Percentiles rank a stretch among this genome's conserved stretches.
phyloP scores from a whole-genome alignment of 2,797 vertebrate genomes.

The Hemibagrus guttatus region DNA sequence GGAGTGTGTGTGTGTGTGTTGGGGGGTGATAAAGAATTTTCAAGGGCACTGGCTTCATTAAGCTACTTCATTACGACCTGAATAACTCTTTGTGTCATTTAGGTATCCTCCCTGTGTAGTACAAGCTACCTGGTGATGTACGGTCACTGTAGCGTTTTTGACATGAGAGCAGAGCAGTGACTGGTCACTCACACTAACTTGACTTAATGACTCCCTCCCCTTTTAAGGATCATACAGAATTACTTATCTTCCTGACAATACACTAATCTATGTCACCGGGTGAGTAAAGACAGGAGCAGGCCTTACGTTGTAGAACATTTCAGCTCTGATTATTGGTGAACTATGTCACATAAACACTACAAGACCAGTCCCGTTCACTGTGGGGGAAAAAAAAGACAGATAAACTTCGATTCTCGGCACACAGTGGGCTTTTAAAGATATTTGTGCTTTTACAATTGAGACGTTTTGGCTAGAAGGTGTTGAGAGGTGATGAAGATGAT shows the following conservation, averaged over 20 bases:
- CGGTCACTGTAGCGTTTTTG: constrained; percentile 47
- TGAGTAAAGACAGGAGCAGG: constrained; percentile 26
- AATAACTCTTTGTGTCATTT: constrained; percentile 85
- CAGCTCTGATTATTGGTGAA: background rate
- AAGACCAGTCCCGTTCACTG: background rate
- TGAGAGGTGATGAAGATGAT: constrained; percentile 9
- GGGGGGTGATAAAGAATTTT: constrained; percentile 89
- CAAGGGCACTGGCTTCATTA: constrained; percentile 92
- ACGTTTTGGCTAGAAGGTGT: constrained; percentile 42
- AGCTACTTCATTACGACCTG: constrained; percentile 82
- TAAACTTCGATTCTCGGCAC: background rate
- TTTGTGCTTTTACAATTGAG: background rate
- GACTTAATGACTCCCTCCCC: constrained; percentile 44
- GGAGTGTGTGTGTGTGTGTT: constrained; percentile 57
- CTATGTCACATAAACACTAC: background rate
- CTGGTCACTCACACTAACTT: constrained; percentile 43
- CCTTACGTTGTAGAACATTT: constrained; percentile 22
- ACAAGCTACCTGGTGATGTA: constrained; percentile 51
- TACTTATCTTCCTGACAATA: constrained; percentile 40
- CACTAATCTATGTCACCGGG: constrained; percentile 31
- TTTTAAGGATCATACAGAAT: constrained; percentile 40
- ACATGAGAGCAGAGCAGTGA: constrained; percentile 38
- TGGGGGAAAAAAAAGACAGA: background rate
- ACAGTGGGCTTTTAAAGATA: background rate
- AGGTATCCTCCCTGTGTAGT: constrained; percentile 59